A percentile compares a stretch with the other conserved stretches of the same genome.
Conservation (phyloP, 2,888 invertebrate species). For the Arctia plantaginis region DNA sequence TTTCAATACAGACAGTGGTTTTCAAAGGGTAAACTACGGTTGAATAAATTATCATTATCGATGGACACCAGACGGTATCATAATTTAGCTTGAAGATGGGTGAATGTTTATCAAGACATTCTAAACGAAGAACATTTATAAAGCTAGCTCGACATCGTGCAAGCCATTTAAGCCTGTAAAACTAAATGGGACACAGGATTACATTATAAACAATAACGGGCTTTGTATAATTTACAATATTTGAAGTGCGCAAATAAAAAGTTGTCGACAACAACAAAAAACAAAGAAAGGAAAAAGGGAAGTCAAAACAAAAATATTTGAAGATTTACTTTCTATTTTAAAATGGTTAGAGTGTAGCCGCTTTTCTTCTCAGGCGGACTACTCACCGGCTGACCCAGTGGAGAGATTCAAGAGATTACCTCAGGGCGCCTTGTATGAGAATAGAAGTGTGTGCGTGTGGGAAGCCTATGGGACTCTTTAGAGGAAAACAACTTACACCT, state of each 20-base stretch:
- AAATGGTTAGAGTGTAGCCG: too few relatives aligned
- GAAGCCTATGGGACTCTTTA: too few relatives aligned
- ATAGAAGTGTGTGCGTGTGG: too few relatives aligned
- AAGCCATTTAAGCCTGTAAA: neutral
- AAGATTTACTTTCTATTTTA: neutral
- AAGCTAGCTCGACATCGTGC: neutral
- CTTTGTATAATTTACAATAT: neutral
- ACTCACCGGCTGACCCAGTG: too few relatives aligned
- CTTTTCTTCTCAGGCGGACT: too few relatives aligned
- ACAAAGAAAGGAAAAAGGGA: neutral
- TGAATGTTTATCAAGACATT: neutral
- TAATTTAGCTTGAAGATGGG: neutral
- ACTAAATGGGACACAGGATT: neutral
- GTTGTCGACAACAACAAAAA: neutral
- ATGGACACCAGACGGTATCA: neutral
- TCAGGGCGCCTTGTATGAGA: too few relatives aligned
- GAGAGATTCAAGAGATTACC: too few relatives aligned
- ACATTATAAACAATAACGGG: neutral
- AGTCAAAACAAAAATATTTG: neutral
- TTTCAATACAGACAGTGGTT: conserved; percentile 57
- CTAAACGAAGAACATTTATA: neutral
- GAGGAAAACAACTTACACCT: too few relatives aligned
- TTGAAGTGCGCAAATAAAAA: neutral
- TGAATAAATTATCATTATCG: neutral
- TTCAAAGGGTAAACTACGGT: conserved; percentile 47